A percentile compares a stretch with the other conserved stretches of the same genome.
phyloP scores from a whole-genome alignment of 2,888 invertebrate genomes.

The Lasius fuliginosus region DNA sequence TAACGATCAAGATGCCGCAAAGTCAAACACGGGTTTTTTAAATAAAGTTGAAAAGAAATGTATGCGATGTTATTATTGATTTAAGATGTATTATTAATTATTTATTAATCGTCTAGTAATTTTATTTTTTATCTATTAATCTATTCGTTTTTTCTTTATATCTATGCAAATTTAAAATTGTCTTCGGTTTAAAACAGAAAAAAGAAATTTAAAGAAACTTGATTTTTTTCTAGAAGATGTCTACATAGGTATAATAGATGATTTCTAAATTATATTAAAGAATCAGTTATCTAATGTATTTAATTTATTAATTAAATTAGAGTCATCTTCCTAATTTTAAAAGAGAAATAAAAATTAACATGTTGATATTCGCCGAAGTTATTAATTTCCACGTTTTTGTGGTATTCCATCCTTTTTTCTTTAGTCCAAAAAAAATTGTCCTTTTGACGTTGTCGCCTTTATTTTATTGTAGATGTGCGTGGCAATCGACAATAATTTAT shows the following conservation, averaged over 20 bases:
- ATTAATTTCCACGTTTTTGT: not conserved
- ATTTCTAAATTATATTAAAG: not conserved
- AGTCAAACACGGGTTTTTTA: constrained; percentile 68
- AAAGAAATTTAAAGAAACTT: not conserved
- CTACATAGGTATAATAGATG: not conserved
- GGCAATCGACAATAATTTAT: not conserved
- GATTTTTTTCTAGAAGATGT: not conserved
- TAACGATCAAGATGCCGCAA: constrained; percentile 79
- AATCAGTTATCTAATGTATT: not conserved
- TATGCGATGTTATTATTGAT: not conserved
- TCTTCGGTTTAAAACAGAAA: not conserved
- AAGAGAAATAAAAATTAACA: constrained; percentile 11
- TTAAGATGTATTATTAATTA: not conserved
- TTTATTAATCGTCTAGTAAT: not conserved
- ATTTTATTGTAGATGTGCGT: not conserved
- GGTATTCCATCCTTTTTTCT: not conserved
- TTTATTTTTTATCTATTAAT: not conserved
- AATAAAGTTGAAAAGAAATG: not conserved
- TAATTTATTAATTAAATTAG: not conserved
- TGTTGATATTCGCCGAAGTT: not conserved
- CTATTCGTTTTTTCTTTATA: not conserved
- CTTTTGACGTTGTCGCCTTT: not conserved
- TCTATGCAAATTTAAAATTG: not conserved
- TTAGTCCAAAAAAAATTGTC: not conserved
- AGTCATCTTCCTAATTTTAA: not conserved